phyloP scores from a whole-genome alignment of 2,888 invertebrate species.

The Chymomyza procnemis region DNA sequence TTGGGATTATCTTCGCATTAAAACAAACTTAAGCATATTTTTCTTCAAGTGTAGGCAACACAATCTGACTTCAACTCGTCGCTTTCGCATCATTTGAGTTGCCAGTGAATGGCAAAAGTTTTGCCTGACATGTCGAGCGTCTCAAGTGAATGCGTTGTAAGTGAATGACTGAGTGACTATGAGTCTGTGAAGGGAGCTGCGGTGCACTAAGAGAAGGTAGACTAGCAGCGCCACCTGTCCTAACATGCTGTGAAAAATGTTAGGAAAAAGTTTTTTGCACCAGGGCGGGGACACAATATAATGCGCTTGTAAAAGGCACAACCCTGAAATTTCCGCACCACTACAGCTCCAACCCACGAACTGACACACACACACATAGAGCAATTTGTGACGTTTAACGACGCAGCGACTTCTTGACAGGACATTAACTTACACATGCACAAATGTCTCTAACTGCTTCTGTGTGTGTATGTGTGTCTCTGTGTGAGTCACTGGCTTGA shows the following conservation, averaged over 20 bases:
- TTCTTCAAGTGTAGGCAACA: neutral
- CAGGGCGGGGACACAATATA: constrained; percentile 29
- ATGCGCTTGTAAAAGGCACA: constrained; percentile 34
- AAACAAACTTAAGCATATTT: too few relatives aligned
- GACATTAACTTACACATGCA: constrained; percentile 67
- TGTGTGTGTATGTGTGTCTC: constrained; percentile 21
- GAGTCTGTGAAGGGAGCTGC: neutral
- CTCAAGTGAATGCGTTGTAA: constrained; percentile 31
- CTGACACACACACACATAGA: constrained; percentile 34
- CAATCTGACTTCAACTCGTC: neutral
- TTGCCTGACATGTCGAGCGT: constrained; percentile 31
- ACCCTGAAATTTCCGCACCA: neutral
- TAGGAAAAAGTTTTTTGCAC: constrained; percentile 18
- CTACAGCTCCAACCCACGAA: neutral
- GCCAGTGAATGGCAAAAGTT: constrained; percentile 1
- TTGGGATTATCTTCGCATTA: too few relatives aligned
- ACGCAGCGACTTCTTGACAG: constrained; percentile 73
- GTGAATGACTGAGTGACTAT: neutral
- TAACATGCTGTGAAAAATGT: constrained; percentile 13
- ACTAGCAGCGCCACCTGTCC: neutral
- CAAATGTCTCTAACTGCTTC: constrained; percentile 55
- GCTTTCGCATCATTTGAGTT: neutral
- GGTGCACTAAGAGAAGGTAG: neutral
- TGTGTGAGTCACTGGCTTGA: constrained; percentile 44
- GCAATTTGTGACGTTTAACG: constrained; percentile 71